phyloP scores from a whole-genome alignment of 2,888 invertebrate species.

The Eupithecia insigniata region DNA sequence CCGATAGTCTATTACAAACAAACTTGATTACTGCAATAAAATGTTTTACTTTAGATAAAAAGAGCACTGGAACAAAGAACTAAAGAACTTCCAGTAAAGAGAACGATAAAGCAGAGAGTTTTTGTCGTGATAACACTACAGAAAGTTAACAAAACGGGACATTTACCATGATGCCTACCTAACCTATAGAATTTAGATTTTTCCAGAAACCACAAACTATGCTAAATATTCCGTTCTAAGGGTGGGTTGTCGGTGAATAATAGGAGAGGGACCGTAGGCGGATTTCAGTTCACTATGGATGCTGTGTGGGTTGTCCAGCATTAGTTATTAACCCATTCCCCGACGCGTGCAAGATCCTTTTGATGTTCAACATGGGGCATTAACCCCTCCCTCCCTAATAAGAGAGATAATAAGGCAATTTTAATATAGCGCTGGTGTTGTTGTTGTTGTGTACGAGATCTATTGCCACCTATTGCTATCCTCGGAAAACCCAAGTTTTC shows the following conservation, averaged over 20 bases:
- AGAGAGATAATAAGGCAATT: no score
- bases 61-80: slow-evolving; percentile 21
- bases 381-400: background rate
- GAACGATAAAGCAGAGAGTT: background rate
- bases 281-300: background rate
- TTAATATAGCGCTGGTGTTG: background rate
- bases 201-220: background rate
- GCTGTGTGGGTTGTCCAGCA: no score
- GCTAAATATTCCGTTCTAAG: background rate
- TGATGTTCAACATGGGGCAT: background rate
- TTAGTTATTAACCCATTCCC: background rate
- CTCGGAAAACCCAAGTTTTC: background rate
- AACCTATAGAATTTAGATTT: background rate
- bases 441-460: background rate
- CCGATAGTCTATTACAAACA: slow-evolving; percentile 11
- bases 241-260: background rate
- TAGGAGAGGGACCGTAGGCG: background rate
- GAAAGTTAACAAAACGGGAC: background rate
- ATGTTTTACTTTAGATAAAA: slow-evolving; percentile 11
- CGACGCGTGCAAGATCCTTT: background rate
- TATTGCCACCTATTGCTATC: background rate
- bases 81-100: slow-evolving; percentile 13
- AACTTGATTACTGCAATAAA: slow-evolving; percentile 21
- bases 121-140: background rate
- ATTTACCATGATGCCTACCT: background rate